Conservation (phyloP, 2,888 invertebrate genomes). For the Habroteleia sp. region DNA sequence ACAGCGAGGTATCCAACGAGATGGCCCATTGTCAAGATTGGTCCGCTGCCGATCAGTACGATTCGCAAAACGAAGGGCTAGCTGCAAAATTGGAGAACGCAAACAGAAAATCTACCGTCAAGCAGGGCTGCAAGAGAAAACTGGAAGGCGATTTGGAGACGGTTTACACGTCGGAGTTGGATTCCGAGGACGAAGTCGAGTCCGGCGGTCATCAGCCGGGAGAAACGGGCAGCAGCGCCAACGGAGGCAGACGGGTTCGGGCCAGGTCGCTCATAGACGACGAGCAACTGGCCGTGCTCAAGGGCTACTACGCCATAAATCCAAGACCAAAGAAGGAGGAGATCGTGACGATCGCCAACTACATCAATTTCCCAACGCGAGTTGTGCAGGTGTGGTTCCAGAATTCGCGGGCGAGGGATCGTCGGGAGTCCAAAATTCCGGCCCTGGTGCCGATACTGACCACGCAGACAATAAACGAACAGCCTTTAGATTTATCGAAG, state of each 20-base stretch:
- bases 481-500: slow-evolving; percentile 95
- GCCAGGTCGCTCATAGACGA: slow-evolving; percentile 97
- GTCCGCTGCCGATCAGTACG: slow-evolving; percentile 75
- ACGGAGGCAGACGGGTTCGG: slow-evolving; percentile 89
- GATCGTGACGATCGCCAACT: slow-evolving; percentile 92
- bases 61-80: slow-evolving; percentile 86
- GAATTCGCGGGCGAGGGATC: slow-evolving; percentile 94
- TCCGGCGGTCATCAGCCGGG: slow-evolving; percentile 82
- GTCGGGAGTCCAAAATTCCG: slow-evolving; percentile 83
- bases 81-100: slow-evolving; percentile 90
- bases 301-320: slow-evolving; percentile 94
- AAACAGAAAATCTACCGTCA: slow-evolving; percentile 67
- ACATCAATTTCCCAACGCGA: slow-evolving; percentile 83
- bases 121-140: slow-evolving; percentile 70
- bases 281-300: slow-evolving; percentile 93
- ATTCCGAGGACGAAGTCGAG: slow-evolving; percentile 83
- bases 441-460: slow-evolving; percentile 76
- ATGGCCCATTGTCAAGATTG: slow-evolving; percentile 76
- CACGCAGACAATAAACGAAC: slow-evolving; percentile 83
- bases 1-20: slow-evolving; percentile 82
- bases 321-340: slow-evolving; percentile 97
- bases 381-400: slow-evolving; percentile 93
- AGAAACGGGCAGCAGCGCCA: slow-evolving; percentile 69
- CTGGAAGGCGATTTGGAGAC: slow-evolving; percentile 63
- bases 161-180: slow-evolving; percentile 71